Evolutionary conservation across 2,888 invertebrate species (phyloP).

Genomic region (Gastracanthus pulcherrimus): DNA sequence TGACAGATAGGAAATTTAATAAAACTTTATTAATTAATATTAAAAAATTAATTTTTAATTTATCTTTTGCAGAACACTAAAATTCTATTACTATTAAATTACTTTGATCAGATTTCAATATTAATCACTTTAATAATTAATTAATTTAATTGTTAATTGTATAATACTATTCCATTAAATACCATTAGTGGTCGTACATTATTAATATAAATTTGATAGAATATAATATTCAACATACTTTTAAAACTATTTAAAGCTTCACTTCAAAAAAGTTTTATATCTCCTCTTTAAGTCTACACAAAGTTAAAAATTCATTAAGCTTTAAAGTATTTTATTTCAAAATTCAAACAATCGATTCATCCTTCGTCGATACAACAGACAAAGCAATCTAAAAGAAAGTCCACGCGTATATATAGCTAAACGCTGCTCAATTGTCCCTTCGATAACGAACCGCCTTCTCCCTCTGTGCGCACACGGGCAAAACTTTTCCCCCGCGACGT

Average conservation of each 20-base stretch:
- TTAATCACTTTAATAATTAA: not conserved
- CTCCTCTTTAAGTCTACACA: not conserved
- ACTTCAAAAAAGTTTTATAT: not conserved
- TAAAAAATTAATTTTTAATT: too few species aligned
- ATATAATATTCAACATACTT: not conserved
- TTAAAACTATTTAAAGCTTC: not conserved
- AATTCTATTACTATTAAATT: too few species aligned
- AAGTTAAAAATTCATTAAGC: not conserved
- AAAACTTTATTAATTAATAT: too few species aligned
- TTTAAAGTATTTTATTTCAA: too few species aligned
- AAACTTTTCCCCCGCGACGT: constrained; percentile 33
- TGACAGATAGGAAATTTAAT: too few species aligned
- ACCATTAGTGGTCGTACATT: not conserved
- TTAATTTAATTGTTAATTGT: not conserved
- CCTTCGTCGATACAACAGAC: not conserved
- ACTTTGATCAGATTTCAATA: not conserved
- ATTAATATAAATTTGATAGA: too few species aligned
- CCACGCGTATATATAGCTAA: not conserved
- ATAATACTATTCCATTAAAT: not conserved
- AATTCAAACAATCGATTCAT: not conserved
- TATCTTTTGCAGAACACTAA: too few species aligned
- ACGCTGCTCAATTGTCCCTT: not conserved
- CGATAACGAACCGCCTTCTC: constrained; percentile 33
- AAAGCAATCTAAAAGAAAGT: not conserved
- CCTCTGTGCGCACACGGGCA: not conserved